phyloP scores from a whole-genome alignment of 2,888 invertebrate genomes.

The Drosophila anceps region DNA sequence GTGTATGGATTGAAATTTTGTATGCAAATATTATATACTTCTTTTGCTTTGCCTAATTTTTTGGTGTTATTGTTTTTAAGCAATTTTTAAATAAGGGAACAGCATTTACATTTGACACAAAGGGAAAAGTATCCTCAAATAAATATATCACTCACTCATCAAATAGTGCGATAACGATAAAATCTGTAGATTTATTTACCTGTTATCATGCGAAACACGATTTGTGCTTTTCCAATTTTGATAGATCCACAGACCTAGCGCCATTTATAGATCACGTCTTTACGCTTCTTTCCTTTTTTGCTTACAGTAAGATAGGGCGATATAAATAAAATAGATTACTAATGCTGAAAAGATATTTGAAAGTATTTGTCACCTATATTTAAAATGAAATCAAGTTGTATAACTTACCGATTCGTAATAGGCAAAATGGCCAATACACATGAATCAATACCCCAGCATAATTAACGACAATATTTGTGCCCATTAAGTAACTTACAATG shows the following conservation, averaged over 20 bases:
- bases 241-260: too few relatives aligned
- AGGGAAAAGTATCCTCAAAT: neutral
- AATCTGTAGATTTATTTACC: neutral
- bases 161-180: neutral
- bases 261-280: too few relatives aligned
- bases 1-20: neutral
- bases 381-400: too few relatives aligned
- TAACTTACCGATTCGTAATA: neutral
- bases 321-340: neutral
- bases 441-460: neutral
- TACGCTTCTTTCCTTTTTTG: too few relatives aligned
- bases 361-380: neutral
- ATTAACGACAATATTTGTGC: slow-evolving; percentile 29
- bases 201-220: too few relatives aligned
- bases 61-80: too few relatives aligned
- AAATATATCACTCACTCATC: neutral
- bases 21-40: neutral
- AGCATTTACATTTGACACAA: too few relatives aligned
- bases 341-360: neutral
- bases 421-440: neutral
- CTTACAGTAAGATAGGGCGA: neutral
- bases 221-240: too few relatives aligned
- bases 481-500: neutral
- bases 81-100: too few relatives aligned
- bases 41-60: neutral